Base-by-base conservation (phyloP, 1,140 invertebrate species). In the Thaumetopoea pityocampa region DNA sequence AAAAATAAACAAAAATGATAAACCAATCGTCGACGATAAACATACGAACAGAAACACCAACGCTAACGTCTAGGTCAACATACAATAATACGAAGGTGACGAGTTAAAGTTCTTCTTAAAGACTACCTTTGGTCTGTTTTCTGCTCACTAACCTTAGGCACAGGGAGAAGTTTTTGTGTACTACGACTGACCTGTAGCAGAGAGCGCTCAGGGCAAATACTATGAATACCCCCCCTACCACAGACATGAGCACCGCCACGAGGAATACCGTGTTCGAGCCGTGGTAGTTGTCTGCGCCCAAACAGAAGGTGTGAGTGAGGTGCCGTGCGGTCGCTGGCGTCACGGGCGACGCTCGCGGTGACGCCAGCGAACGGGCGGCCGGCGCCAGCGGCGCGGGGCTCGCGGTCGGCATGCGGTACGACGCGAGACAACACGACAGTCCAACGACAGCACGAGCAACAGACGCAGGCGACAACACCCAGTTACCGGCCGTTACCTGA, bases 151-250 rank as follows among this genome's bases (percentile, higher is more conserved):
- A 95, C 94, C 94, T 95, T 92, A 95, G 92, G 92, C 93, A 96
- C 90, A 95, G 92, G 90, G 93, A 94, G 93, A 95, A 94, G 92
- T 94, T 96, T 94, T 94, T 95, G 94, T 96, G 93, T 92, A 96
- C 94, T 93, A 95, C 94, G 90, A 96, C 94, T 94, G 93, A 96
- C 94, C 96, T 96, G 93, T 98, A 98, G 92, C 97, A 98, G 89
- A 98, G 93, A 89, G 96, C 96, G 91, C 97, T 94, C 88, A 97
- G 91, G 87, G 96, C 94, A 92, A 98, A 97, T 89, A 97, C 91
- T 89, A 98, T 92, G 91, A 98, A 97, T 89, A 98, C 95, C 89
- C 95, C 95, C 89, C 96, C 96, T 90, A 98, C 96, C 89, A 97
- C 95, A 86, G 95, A 96, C 90, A 97, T 97, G 89, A 98, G 93